These are phyloP conservation scores for Elysia chlorotica DNA, from an alignment of 1,140 invertebrate species.

Conservation along the genomic window DNA sequence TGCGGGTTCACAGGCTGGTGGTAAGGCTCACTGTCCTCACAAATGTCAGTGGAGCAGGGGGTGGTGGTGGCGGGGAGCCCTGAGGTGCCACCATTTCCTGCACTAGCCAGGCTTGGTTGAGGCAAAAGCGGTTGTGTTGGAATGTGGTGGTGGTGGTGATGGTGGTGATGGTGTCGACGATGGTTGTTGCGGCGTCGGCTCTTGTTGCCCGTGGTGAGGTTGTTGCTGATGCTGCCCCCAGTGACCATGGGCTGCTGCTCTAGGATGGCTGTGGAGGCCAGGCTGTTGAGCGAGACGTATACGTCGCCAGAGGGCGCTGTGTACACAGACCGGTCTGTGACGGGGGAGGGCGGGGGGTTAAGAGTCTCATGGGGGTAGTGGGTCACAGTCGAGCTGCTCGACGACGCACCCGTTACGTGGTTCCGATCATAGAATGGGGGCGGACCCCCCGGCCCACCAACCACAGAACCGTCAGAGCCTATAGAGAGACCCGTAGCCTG, in stretches of 20 bases:
- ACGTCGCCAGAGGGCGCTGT: conserved; percentile 33
- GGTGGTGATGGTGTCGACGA: conserved; percentile 27
- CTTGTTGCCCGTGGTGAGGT: neutral
- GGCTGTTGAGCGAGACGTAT: conserved; percentile 19
- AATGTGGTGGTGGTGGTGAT: conserved; percentile 80
- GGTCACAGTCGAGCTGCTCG: conserved; percentile 70
- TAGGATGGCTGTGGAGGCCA: conserved; percentile 1
- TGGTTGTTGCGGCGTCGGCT: conserved; percentile 20
- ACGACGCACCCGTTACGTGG: conserved; percentile 79
- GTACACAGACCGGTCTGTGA: conserved; percentile 67
- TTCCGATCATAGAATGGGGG: conserved; percentile 71
- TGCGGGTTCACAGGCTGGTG: conserved; percentile 2
- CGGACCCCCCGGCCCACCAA: too few species aligned
- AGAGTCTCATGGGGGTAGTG: conserved; percentile 80
- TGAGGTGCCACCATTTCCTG: too few species aligned
- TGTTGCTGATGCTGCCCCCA: neutral
- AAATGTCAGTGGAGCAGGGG: conserved; percentile 91
- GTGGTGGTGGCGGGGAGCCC: conserved; percentile 93
- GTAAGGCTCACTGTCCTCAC: conserved; percentile 73
- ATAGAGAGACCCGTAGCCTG: conserved; percentile 43
- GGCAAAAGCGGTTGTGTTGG: too few species aligned
- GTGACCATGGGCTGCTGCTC: conserved; percentile 3
- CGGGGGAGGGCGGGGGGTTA: conserved; percentile 89
- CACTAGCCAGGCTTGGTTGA: too few species aligned
- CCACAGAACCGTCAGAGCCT: too few species aligned